phyloP scores from a whole-genome alignment of 2,888 invertebrate genomes.

The Syrphus vitripennis region DNA sequence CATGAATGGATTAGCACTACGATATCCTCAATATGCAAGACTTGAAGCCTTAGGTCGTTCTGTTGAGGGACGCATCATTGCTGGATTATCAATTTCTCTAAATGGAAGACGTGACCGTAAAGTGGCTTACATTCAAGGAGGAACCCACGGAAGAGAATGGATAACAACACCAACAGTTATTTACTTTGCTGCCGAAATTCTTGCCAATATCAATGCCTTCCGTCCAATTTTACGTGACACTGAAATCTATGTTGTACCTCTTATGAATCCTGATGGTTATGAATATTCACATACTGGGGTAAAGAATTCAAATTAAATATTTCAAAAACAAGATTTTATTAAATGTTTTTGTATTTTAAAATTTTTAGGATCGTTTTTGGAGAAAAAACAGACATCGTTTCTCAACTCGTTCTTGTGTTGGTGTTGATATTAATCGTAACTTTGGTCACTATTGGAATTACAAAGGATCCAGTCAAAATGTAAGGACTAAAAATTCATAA shows the following conservation, averaged over 20 bases:
- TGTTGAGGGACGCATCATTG: slow-evolving; percentile 78
- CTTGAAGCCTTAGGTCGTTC: slow-evolving; percentile 77
- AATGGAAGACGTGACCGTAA: slow-evolving; percentile 76
- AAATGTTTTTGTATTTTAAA: background rate
- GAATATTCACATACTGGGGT: slow-evolving; percentile 79
- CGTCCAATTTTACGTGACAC: slow-evolving; percentile 77
- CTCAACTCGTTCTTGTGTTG: slow-evolving; percentile 82
- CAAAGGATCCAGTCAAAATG: slow-evolving; percentile 82
- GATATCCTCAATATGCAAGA: slow-evolving; percentile 76
- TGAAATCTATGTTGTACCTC: slow-evolving; percentile 78
- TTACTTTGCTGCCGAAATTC: slow-evolving; percentile 85
- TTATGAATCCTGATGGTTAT: slow-evolving; percentile 81
- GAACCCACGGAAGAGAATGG: slow-evolving; percentile 85
- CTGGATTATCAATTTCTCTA: slow-evolving; percentile 77
- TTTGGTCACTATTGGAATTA: slow-evolving; percentile 87
- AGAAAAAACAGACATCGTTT: slow-evolving; percentile 86
- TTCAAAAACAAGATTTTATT: background rate
- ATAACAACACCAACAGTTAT: slow-evolving; percentile 86
- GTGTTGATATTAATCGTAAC: slow-evolving; percentile 90
- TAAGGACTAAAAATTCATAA: too few species aligned
- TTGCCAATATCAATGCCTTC: slow-evolving; percentile 82
- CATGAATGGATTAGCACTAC: slow-evolving; percentile 77
- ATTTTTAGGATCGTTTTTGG: slow-evolving; percentile 83
- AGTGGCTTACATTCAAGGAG: slow-evolving; percentile 79
- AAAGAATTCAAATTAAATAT: slow-evolving; percentile 63